Conservation (phyloP, 2,113 vertebrate species). For the Cervus canadensis region DNA sequence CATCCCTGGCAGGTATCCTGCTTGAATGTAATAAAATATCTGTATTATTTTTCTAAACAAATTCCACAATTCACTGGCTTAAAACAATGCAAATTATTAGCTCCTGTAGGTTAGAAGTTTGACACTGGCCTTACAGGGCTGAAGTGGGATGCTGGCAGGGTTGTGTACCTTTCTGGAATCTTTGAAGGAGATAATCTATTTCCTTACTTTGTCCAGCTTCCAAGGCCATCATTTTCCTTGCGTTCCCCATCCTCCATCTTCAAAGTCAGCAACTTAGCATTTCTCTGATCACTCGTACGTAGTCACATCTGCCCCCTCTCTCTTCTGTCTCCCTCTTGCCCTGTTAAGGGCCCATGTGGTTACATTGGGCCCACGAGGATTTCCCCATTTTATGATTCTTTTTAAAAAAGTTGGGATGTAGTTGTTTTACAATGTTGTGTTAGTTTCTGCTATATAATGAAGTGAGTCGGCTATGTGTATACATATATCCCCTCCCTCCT, state of each 20-base stretch:
- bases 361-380: not conserved
- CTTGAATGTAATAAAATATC: not conserved
- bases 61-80: not conserved
- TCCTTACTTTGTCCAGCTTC: not conserved
- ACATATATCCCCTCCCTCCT: not conserved
- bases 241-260: not conserved
- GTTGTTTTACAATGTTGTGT: not conserved
- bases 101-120: not conserved
- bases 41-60: not conserved
- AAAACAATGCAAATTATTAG: not conserved
- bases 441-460: not conserved
- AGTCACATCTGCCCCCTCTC: not conserved
- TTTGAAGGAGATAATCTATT: not conserved
- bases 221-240: not conserved
- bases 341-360: not conserved
- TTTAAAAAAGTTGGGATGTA: fast-evolving
- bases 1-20: not conserved
- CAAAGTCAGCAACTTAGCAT: not conserved
- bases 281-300: not conserved
- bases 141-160: not conserved
- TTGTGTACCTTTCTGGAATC: not conserved
- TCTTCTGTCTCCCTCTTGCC: not conserved
- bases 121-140: not conserved
- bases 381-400: not conserved
- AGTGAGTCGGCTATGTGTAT: not conserved